These are phyloP conservation scores for Hesperophylax magnus DNA, from an alignment of 1,140 invertebrate genomes.

Conservation along the genomic window DNA sequence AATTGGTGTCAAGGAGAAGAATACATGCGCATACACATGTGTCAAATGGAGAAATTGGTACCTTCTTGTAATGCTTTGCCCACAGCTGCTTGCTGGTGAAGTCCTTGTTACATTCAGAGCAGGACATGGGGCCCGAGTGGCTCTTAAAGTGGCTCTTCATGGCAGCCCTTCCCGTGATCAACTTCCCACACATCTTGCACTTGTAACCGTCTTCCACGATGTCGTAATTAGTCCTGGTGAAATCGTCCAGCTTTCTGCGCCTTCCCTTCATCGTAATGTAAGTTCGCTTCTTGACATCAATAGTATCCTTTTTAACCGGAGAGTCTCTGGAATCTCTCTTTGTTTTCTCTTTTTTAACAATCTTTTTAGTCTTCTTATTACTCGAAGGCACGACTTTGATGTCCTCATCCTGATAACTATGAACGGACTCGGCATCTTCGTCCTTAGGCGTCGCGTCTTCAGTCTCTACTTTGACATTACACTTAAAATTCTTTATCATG, in stretches of 20 bases:
- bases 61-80: conserved; percentile 37
- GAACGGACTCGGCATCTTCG: conserved; percentile 19
- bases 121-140: conserved; percentile 30
- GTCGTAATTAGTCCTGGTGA: conserved; percentile 33
- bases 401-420: conserved; percentile 16
- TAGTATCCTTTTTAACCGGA: background rate
- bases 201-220: conserved; percentile 33
- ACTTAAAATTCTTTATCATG: conserved; percentile 40
- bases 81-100: conserved; percentile 33
- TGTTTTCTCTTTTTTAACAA: conserved; percentile 23
- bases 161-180: conserved; percentile 24
- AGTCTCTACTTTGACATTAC: conserved; percentile 34
- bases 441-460: conserved; percentile 14
- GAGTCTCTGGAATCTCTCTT: conserved; percentile 7
- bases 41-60: no score
- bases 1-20: no score
- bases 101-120: conserved; percentile 31
- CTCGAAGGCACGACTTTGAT: conserved; percentile 2
- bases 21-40: no score
- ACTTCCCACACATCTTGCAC: conserved; percentile 32
- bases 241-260: conserved; percentile 34
- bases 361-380: conserved; percentile 25
- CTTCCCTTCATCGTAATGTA: conserved; percentile 20
- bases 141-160: conserved; percentile 41
- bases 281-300: conserved; percentile 15